Evolutionary conservation across 2,797 vertebrate species (phyloP), one percentile per base, ranked within the genome.

Genomic region (Danio jaintianensis): DNA sequence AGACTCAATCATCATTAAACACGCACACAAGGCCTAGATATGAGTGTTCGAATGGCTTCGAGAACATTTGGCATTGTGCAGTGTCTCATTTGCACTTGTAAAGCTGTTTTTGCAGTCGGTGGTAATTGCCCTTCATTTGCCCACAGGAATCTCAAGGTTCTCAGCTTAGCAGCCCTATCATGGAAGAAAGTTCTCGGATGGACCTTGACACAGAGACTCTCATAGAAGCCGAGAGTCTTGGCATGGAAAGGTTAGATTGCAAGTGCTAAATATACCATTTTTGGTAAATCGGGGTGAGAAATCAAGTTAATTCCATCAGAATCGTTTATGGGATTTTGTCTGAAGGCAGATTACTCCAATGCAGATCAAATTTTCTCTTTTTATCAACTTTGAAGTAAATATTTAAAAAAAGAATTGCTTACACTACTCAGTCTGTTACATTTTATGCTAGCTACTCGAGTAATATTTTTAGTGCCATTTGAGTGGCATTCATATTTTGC

Each of bases 171-270:
- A 75, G 80, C 11, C 55, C 84, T 61, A 3, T 82, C 78, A 79
- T 93, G 78, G 91, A 97, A 89, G 94, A 96, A 85, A 92, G 90
- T 66, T 94, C 90, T 55, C 90, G 92, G 88, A 95, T 96, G 94
- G 95, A 95, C 83, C 86, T 93, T 83, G 95, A 96, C 87, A 85
- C 89, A 16, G 90, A 91, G 79, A 82, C 89, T 58, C 79, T 89
- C 75, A 81, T 84, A 74, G 92, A 94, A 82, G 89, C 91, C 84
- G 95, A 95, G 89, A 93, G 92, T 88, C 91, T 93, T 75, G 91
- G 90, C 89, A 89, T 90, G 87, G 92, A 95, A 92, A 95, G 95
- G 96, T 98, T 87, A 59, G 89, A 55, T 42, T 40, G 6, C 6
- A 61, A 38, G 12, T 7, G 3, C 1, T 36, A 13, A 36, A 0